These are phyloP conservation scores for Polymixis flavicincta DNA, from an alignment of 2,888 invertebrate species.

Conservation along the genomic window DNA sequence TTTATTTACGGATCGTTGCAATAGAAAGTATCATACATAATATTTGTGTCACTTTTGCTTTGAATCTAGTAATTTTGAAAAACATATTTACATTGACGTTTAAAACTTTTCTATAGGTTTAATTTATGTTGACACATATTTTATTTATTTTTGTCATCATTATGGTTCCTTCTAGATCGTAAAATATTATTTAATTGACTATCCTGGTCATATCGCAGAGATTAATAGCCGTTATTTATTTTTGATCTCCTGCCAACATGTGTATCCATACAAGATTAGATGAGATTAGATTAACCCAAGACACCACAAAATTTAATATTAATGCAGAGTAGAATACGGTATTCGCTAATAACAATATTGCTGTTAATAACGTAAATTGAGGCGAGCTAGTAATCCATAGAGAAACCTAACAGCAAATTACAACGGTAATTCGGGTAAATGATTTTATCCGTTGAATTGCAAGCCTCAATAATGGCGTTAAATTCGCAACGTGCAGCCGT, in stretches of 20 bases:
- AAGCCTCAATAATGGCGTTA: conserved; percentile 19
- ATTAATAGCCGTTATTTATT: conserved; percentile 62
- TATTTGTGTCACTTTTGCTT: conserved; percentile 25
- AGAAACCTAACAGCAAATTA: conserved; percentile 25
- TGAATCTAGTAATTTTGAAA: conserved; percentile 22
- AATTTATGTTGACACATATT: conserved; percentile 38
- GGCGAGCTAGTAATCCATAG: conserved; percentile 12
- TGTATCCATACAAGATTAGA: conserved; percentile 62
- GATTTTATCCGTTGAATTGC: conserved; percentile 32
- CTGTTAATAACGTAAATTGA: conserved; percentile 40
- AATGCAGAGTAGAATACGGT: conserved; percentile 36
- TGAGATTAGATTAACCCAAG: conserved; percentile 57
- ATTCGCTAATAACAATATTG: conserved; percentile 36
- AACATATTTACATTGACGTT: conserved; percentile 48
- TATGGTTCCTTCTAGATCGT: conserved; percentile 48
- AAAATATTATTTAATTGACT: conserved; percentile 63
- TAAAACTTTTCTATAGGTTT: conserved; percentile 37
- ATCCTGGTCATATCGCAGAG: conserved; percentile 63
- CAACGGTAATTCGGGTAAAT: conserved; percentile 28
- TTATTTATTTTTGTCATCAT: conserved; percentile 64
- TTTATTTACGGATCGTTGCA: conserved; percentile 11
- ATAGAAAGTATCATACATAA: conserved; percentile 9
- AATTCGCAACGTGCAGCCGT: conserved; percentile 27
- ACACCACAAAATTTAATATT: conserved; percentile 58
- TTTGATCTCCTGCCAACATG: conserved; percentile 66